Evolutionary conservation across 2,797 vertebrate genomes (phyloP), one percentile per base, ranked within the genome.

Genomic region (Furcifer pardalis): DNA sequence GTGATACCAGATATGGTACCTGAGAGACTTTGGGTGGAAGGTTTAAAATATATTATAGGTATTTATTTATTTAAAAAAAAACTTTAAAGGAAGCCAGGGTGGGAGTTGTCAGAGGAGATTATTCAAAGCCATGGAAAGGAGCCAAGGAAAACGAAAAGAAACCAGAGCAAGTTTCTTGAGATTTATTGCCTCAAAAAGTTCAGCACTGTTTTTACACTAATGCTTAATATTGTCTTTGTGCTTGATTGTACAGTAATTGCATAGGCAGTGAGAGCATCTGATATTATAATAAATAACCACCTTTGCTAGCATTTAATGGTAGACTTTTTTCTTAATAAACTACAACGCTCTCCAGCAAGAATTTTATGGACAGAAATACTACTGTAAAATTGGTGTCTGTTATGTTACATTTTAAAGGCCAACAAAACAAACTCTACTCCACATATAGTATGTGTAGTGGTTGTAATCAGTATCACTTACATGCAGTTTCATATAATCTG

Each of bases 201-300:
- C 66, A 81, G 42, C 25, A 44, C 44, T 71, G 19, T 65, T 82
- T 82, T 82, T 42, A 72, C 81, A 63, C 63, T 77, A 74, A 65
- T 82, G 65, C 77, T 81, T 82, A 82, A 82, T 59, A 56, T 77
- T 86, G 62, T 86, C 40, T 19, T 71, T 86, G 72, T 71, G 32
- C 66, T 77, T 86, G 81, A 86, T 82, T 71, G 84, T 73, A 77
- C 32, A n/a, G 79, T 77, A 86, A 82, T 86, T 73, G 71, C 79
- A 71, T 30, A n/a, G 44, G 56, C 65, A 25, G 79, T 72, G 79
- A 52, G 82, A 82, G 77, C 15, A 2, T 52, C 79, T 82, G 79
- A 52, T 82, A 71, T 86, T 68, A 77, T 66, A 77, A 71, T 63
- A 77, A 86, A 71, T 77, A 81, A 44, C 30, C 46, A 49, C 15